Base-by-base conservation (phyloP, 2,797 vertebrate species). In the Siniperca scherzeri region DNA sequence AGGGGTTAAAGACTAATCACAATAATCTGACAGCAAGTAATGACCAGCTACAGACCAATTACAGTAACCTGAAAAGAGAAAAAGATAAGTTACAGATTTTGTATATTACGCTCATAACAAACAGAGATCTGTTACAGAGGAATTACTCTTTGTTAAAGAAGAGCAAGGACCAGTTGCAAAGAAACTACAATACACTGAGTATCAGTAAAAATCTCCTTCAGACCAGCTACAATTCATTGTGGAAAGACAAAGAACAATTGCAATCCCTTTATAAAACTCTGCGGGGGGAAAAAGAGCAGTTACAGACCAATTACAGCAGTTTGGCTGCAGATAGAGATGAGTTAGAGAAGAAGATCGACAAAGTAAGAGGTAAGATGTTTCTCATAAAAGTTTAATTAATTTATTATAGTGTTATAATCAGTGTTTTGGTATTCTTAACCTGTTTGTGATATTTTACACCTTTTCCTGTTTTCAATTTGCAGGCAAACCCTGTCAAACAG, bases 141-240 rank as follows among this genome's bases (percentile, higher is more conserved):
- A 88, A 79, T 38, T 85, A 53, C 21, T 42, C 22, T 3, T 69
- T 67, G 5, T n/a, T 90, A 60, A 36, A 42, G 46, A 68, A 0
- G 0, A 33, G 56, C 7, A 79, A 30, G 1, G 65, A 62, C 2
- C 36, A 74, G 74, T 2, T 89, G 33, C 40, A 81, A 10, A 52
- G 8, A 30, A 74, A 19, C 25, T 78, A 50, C 38, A 33, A 21
- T 0, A 4, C 7, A 22, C 16, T 82, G 46, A 86, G 14, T 17
- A 3, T 7, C 0, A 72, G 30, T 14, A 38, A 14, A 17, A 10
- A 21, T 8, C 30, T 21, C 1, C 53, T 77, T 25, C 12, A 82
- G 57, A 66, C 0, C 42, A 77, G 13, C 33, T 83, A 71, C 61
- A 52, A 2, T 4, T 64, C 70, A 2, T 16, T 85, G 27, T 11